Evolutionary conservation across 2,797 vertebrate genomes (phyloP).

Genomic region (Eospalax fontanierii): DNA sequence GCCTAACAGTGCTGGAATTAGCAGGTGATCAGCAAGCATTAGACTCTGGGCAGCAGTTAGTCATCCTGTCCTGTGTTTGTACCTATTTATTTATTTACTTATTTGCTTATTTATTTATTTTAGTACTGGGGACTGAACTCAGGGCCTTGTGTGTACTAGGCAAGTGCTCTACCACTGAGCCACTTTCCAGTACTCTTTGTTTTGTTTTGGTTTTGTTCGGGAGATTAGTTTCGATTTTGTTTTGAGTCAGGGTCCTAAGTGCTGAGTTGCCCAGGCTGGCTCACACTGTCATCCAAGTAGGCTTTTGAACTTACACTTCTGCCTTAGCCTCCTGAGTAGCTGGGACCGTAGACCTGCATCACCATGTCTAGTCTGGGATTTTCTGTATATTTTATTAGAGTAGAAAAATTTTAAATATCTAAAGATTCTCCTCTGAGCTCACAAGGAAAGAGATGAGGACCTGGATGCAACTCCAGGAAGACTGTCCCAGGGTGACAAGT

Average conservation of each 20-base stretch:
- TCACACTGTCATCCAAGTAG: background rate
- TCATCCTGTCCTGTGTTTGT: background rate
- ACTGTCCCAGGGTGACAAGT: background rate
- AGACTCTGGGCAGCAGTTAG: background rate
- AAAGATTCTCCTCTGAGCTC: background rate
- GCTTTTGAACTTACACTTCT: background rate
- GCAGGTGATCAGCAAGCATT: background rate
- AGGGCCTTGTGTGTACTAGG: background rate
- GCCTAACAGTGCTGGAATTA: background rate
- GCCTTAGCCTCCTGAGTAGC: background rate
- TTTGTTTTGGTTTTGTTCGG: background rate
- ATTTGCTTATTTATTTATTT: background rate
- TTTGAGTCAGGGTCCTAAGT: background rate
- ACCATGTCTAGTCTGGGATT: background rate
- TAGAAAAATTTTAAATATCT: background rate
- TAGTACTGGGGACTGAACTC: background rate
- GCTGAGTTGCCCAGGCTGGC: background rate
- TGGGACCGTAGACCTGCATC: background rate
- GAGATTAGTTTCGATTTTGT: too few relatives aligned
- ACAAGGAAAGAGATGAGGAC: background rate
- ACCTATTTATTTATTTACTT: background rate
- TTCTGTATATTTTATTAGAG: background rate
- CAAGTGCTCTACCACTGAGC: background rate
- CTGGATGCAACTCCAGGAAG: background rate
- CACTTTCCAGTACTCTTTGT: too few relatives aligned